These are phyloP conservation scores for Columba guinea DNA, from an alignment of 2,797 vertebrate genomes.

Conservation along the genomic window DNA sequence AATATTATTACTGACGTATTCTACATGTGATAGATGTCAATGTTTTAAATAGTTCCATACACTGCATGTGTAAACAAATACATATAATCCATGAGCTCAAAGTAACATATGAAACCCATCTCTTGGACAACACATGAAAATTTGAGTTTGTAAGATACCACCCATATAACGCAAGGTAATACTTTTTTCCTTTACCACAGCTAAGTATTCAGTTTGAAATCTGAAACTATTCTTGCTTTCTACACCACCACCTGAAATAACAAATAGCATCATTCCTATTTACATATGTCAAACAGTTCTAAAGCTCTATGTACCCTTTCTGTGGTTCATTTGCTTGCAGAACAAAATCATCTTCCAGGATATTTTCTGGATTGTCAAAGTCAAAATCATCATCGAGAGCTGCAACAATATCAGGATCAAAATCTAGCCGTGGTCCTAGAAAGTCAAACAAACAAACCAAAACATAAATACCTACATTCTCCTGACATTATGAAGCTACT, in stretches of 20 bases:
- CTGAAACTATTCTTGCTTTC: not conserved
- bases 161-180: not conserved
- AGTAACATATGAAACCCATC: not conserved
- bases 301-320: conserved; percentile 60
- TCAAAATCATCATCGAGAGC: conserved; percentile 97
- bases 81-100: not conserved
- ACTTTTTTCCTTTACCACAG: not conserved
- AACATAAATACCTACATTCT: not conserved
- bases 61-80: not conserved
- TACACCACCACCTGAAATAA: not conserved
- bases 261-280: not conserved
- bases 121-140: not conserved
- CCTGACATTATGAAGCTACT: not conserved
- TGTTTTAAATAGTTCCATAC: not conserved
- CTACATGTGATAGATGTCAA: not conserved
- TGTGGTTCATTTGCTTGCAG: conserved; percentile 82
- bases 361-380: conserved; percentile 90
- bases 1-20: not conserved
- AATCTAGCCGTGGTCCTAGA: conserved; percentile 90
- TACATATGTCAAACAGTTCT: not conserved
- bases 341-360: conserved; percentile 95
- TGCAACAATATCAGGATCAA: conserved; percentile 97
- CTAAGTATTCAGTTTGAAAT: not conserved
- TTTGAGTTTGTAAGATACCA: not conserved
- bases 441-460: not conserved